A percentile compares a stretch with the other conserved stretches of the same genome.
Conservation (phyloP, 1,140 invertebrate genomes). For the Calliopsis andreniformis region DNA sequence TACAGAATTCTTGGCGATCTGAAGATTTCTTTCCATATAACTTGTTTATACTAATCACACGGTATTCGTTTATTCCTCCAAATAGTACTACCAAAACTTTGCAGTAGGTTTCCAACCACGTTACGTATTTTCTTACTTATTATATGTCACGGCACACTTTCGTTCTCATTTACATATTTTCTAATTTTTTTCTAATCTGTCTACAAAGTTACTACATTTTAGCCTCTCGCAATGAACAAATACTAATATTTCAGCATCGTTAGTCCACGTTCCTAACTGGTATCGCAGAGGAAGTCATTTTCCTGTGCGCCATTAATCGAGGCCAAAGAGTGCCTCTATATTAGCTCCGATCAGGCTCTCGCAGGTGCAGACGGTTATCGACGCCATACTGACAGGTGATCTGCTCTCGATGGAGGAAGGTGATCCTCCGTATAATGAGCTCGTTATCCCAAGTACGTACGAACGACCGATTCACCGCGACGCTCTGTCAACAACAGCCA, state of each 20-base stretch:
- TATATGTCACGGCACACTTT: too few species aligned
- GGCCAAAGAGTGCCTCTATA: constrained; percentile 12
- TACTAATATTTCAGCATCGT: background rate
- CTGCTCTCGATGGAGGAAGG: constrained; percentile 52
- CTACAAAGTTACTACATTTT: background rate
- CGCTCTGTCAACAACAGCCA: constrained; percentile 17
- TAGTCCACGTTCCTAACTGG: constrained; percentile 12
- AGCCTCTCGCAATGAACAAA: background rate
- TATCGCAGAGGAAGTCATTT: constrained; percentile 45
- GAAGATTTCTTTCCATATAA: background rate
- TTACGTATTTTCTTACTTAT: too few species aligned
- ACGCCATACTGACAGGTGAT: constrained; percentile 65
- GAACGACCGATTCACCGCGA: background rate
- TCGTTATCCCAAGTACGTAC: constrained; percentile 58
- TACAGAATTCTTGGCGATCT: constrained; percentile 44
- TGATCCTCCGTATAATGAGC: constrained; percentile 57
- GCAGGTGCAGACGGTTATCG: constrained; percentile 56
- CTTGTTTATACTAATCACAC: background rate
- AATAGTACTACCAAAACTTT: background rate
- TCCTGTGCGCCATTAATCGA: constrained; percentile 32
- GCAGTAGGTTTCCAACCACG: background rate
- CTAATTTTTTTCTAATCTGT: background rate
- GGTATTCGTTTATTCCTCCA: background rate
- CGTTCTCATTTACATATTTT: too few species aligned
- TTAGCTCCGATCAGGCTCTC: constrained; percentile 35